Base-by-base conservation (phyloP, 1,140 invertebrate species). In the Lepeophtheirus salmonis region DNA sequence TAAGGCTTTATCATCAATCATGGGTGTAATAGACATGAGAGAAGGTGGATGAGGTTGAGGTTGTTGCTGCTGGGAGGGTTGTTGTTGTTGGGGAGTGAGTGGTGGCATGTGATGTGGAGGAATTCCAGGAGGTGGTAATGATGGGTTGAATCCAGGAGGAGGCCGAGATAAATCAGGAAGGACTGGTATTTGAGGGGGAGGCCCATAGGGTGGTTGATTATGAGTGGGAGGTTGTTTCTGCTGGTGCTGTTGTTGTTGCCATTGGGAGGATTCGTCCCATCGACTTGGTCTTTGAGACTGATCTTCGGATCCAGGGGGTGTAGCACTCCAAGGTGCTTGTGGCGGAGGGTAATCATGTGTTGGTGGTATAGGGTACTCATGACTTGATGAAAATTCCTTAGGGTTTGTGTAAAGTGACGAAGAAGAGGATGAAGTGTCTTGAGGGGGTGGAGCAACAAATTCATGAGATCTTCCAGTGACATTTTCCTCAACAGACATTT, bases 151-250 rank as follows among this genome's bases (percentile, higher is more conserved):
- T 18, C 84, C 84, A 18, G 84, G 85, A 0, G 86, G 86, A 3
- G 86, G 86, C 67, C 84, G 84, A 26, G 82, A 84, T 65, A 89
- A 79, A 73, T 89, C 85, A 24, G 84, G 84, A 67, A 88, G 68
- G 18, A 16, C 18, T 41, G n/a, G n/a, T n/a, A n/a, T n/a, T n/a
- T 41, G 30, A 10, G 50, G 50, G 4, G 50, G 50, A n/a, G 30
- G 30, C 30, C 30, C 30, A n/a, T 10, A 41, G n/a, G 30, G 30
- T n/a, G 30, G 30, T n/a, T n/a, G n/a, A 41, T 41, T 41, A 10
- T n/a, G 6, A 10, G 30, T 6, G 30, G 30, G 30, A 10, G 30
- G 30, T 10, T n/a, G 6, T 52, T 16, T 20, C n/a, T n/a, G 10
- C n/a, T 41, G 30, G 30, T 41, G 10, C n/a, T 41, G 30, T 41